phyloP scores from a whole-genome alignment of 1,140 invertebrate species.

The Papilio machaon region DNA sequence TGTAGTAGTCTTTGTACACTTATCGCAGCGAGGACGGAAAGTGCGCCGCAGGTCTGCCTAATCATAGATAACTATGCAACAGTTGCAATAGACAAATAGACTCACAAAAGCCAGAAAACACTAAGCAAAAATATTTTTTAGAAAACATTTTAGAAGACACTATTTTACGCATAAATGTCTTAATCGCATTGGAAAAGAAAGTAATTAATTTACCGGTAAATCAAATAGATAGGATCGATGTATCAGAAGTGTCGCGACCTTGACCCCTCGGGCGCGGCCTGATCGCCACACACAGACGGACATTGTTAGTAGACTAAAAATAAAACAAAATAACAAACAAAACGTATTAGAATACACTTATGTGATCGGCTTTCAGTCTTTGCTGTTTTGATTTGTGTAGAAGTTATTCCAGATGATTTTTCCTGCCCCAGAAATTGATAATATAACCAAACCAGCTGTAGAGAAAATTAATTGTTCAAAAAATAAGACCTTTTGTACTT shows the following conservation, averaged over 20 bases:
- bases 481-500: no score
- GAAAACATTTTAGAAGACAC: no score
- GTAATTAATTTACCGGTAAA: background rate
- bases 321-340: background rate
- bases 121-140: background rate
- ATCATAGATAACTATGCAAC: background rate
- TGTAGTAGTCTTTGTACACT: background rate
- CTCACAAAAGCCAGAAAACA: background rate
- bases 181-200: no score
- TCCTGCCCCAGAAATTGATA: no score
- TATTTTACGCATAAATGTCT: no score
- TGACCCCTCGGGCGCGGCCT: background rate
- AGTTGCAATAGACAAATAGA: background rate
- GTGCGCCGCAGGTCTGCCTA: background rate
- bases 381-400: no score
- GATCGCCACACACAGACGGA: background rate
- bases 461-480: no score
- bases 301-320: background rate
- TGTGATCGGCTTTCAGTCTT: no score
- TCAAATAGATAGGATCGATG: background rate
- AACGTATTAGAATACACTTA: background rate
- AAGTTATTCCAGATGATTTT: no score
- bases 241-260: background rate
- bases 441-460: no score
- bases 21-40: background rate